Base-by-base conservation (phyloP, 2,113 vertebrate genomes). In the Ancistrus triradiatus region DNA sequence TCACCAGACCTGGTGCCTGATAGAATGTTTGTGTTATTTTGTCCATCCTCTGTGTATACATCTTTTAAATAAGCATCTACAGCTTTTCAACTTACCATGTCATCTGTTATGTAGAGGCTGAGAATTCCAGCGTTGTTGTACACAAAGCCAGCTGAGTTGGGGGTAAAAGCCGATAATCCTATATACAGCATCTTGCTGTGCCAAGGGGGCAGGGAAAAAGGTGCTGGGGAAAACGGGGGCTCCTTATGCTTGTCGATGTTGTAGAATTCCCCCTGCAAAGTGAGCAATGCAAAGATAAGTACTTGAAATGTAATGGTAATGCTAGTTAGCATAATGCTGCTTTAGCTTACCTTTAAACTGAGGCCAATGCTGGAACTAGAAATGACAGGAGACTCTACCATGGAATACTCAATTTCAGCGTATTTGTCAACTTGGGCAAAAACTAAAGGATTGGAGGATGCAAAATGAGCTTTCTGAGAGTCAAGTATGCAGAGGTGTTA, bases 371-470 rank as follows among this genome's bases (percentile, higher is more conserved):
- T 81, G 6, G 81, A 52, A 0, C 55, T 52, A 1, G 79, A 74
- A 33, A 89, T 57, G 2, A 38, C 18, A 0, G 86, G 88, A 0
- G 81, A 78, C 0, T 74, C 62, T 50, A 85, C 84, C 86, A 90
- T 79, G 21, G 84, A 85, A 59, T 88, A 88, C 59, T 88, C 85
- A 40, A 90, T 82, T 76, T 88, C 86, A 44, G 86, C 83, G 24
- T 80, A 81, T 71, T 85, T 14, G 66, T 90, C 87, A 56, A 90
- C 83, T 65, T 77, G 46, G 3, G 83, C 82, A 13, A 86, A 1
- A 40, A 87, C 88, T 90, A 73, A 10, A 71, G 7, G 0, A n/a
- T n/a, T 42, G 60, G 6, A 52, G 59, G 37, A 3, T 51, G 28
- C 11, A 64, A 3, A 69, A 15, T 40, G 11, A 33, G 9, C 48